Base-by-base conservation (phyloP, 1,140 invertebrate species). In the Orchesella cincta region DNA sequence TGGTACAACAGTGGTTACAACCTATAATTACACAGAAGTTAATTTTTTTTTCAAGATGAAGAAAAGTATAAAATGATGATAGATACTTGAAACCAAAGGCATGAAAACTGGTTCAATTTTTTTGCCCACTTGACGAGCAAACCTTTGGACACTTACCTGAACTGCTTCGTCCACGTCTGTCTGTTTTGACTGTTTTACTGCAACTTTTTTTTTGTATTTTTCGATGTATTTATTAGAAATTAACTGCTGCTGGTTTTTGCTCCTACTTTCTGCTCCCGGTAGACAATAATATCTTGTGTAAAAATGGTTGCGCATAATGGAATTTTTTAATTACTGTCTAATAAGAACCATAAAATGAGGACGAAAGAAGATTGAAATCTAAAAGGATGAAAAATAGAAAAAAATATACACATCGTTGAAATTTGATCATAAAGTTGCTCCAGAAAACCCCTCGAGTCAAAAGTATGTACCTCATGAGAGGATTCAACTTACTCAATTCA, bases 251-350 rank as follows among this genome's bases (percentile, higher is more conserved):
- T 46, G 18, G 39, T 46, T 46, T 46, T 46, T 46, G 5, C 5
- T 46, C n/a, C 18, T 46, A 46, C 39, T 46, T 46, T 46, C 39
- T 8, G 5, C 39, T 46, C 18, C 18, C 5, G 39, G 39, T 46
- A 46, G 5, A 18, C 18, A 46, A 46, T 8, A 5, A 46, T 46
- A 46, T 46, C 12, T 64, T n/a, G 46, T 12, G n/a, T n/a, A n/a
- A n/a, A n/a, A n/a, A n/a, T n/a, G 23, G 28, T 64, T 5, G 5
- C 57, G 67, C 8, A 33, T 31, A 29, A 73, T 73, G 71, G 71
- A 73, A 73, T 73, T 73, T 73, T 73, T 73, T 73, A 73, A 73
- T 73, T 73, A 46, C 71, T 31, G 46, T 12, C 36, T 73, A 73
- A 73, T 73, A 71, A 31, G 67, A 16, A 71, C 16, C 31, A 71